Percentiles rank a stretch among this genome's conserved stretches.
phyloP scores from a whole-genome alignment of 2,797 vertebrate genomes.

The Acridotheres tristis region DNA sequence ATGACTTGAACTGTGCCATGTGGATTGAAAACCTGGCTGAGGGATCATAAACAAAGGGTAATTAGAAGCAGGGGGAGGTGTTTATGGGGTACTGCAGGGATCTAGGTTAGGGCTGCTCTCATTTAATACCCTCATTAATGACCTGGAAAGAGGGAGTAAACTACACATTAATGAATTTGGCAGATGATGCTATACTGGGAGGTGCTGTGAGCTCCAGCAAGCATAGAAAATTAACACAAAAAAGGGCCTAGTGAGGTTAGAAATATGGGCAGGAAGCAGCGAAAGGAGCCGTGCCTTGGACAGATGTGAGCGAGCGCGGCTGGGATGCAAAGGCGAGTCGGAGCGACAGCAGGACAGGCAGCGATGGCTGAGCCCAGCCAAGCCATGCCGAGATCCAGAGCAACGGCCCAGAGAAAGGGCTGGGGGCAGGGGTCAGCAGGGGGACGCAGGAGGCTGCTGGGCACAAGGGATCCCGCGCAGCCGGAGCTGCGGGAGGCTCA shows the following conservation, averaged over 20 bases:
- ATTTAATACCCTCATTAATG: slow-evolving; percentile 71
- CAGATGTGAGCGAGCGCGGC: not conserved
- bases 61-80: slow-evolving; percentile 67
- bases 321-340: not conserved
- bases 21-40: slow-evolving; percentile 54
- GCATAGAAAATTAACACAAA: slow-evolving; percentile 53
- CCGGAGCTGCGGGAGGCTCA: not conserved
- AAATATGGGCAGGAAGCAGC: not conserved
- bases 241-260: slow-evolving; percentile 39
- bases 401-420: not conserved
- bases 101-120: slow-evolving; percentile 63
- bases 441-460: not conserved
- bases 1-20: slow-evolving; percentile 51
- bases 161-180: slow-evolving; percentile 70
- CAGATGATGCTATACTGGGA: slow-evolving; percentile 61
- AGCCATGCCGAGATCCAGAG: not conserved
- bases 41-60: slow-evolving; percentile 71
- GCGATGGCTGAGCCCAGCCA: not conserved
- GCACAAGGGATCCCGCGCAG: fast-evolving
- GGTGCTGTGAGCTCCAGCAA: slow-evolving; percentile 50
- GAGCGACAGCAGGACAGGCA: not conserved
- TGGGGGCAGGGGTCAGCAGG: not conserved
- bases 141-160: slow-evolving; percentile 70
- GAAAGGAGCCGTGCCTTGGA: not conserved
- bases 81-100: slow-evolving; percentile 69